Evolutionary conservation across 2,888 invertebrate genomes (phyloP).

Genomic region (Teleogryllus oceanicus): DNA sequence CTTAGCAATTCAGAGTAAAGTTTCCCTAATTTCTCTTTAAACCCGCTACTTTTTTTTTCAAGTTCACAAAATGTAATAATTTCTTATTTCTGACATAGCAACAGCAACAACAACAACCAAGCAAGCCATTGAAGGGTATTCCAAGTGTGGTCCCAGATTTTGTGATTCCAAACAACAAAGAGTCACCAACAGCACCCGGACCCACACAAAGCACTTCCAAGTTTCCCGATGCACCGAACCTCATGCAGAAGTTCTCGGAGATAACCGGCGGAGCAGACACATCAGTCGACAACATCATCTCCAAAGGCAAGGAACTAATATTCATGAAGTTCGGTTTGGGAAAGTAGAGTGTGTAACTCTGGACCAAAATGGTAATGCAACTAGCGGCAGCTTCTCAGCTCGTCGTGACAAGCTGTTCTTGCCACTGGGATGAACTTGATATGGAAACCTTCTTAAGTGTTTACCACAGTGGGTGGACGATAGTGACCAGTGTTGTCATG

Average conservation of each 20-base stretch:
- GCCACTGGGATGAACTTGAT: not conserved
- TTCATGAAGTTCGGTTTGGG: constrained; percentile 92
- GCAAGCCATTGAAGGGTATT: constrained; percentile 49
- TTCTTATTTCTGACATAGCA: constrained; percentile 38
- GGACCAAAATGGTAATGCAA: not conserved
- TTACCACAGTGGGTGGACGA: not conserved
- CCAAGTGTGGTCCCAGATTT: constrained; percentile 52
- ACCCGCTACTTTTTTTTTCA: too few relatives aligned
- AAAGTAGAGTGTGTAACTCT: constrained; percentile 42
- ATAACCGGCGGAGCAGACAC: constrained; percentile 63
- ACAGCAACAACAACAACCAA: constrained; percentile 38
- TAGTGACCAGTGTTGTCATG: not conserved
- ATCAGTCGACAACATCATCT: constrained; percentile 84
- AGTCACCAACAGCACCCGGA: constrained; percentile 37
- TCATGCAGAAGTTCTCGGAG: constrained; percentile 86
- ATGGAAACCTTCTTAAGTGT: not conserved
- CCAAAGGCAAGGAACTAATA: constrained; percentile 89
- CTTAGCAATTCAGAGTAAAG: too few relatives aligned
- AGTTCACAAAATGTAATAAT: too few relatives aligned
- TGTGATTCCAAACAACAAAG: constrained; percentile 39
- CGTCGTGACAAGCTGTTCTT: constrained; percentile 9
- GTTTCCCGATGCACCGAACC: constrained; percentile 57
- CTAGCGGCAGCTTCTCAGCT: constrained; percentile 4
- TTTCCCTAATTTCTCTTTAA: too few relatives aligned
- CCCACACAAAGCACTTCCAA: constrained; percentile 34